Percentiles rank a stretch among this genome's conserved stretches.
phyloP scores from a whole-genome alignment of 2,797 vertebrate species.

The Lophius americanus region DNA sequence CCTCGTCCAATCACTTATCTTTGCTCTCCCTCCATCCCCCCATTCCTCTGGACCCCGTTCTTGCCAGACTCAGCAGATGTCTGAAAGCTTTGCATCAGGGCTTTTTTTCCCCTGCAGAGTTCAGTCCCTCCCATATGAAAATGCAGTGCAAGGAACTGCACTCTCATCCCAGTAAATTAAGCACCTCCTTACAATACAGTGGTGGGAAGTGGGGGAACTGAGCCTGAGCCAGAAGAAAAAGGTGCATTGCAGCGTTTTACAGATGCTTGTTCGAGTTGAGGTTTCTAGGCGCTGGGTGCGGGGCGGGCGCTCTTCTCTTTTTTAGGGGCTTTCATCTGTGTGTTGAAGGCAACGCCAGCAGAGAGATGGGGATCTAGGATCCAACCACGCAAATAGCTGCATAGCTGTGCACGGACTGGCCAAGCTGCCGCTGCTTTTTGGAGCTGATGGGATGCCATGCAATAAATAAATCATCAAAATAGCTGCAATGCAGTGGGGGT shows the following conservation, averaged over 20 bases:
- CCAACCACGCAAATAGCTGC: conserved; percentile 64
- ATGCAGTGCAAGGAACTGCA: conserved; percentile 72
- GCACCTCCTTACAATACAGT: conserved; percentile 67
- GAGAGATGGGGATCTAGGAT: conserved; percentile 63
- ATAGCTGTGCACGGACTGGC: conserved; percentile 63
- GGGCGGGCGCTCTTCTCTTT: conserved; percentile 41
- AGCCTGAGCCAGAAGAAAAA: conserved; percentile 60
- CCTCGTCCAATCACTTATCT: conserved; percentile 46
- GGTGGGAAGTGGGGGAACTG: conserved; percentile 58
- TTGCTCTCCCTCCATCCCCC: conserved; percentile 42
- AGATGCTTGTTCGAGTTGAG: conserved; percentile 60
- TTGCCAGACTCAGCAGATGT: conserved; percentile 78
- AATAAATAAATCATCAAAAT: conserved; percentile 82
- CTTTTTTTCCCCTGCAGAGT: conserved; percentile 70
- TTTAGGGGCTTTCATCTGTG: conserved; percentile 53
- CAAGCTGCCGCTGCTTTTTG: conserved; percentile 71
- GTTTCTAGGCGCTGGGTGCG: conserved; percentile 29
- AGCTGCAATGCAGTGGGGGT: conserved; percentile 80
- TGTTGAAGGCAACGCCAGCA: conserved; percentile 60
- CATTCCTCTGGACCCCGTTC: conserved; percentile 66
- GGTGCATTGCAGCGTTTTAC: conserved; percentile 70
- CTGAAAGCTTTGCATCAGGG: conserved; percentile 78
- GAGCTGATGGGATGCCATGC: conserved; percentile 75
- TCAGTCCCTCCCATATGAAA: conserved; percentile 75
- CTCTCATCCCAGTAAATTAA: conserved; percentile 71